Percentiles rank a stretch among this genome's conserved stretches.
These are phyloP conservation scores for Periphyllus acericola DNA, from an alignment of 2,888 invertebrate genomes.

Conservation along the genomic window DNA sequence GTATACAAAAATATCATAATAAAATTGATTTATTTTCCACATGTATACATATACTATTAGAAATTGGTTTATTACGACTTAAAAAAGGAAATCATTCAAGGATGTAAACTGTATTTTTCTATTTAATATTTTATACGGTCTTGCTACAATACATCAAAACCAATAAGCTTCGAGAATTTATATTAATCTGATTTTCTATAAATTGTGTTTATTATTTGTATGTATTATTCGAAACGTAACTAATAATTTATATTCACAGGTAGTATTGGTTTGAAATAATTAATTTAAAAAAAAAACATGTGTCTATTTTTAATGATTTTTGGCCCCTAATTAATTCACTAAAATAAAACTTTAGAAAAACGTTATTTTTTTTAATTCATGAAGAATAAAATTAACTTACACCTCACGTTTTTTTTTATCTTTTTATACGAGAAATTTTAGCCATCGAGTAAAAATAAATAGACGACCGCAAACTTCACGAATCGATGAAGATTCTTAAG, in stretches of 20 bases:
- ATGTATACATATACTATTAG: no score
- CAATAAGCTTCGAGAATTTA: neutral
- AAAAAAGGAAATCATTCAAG: no score
- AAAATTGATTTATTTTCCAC: no score
- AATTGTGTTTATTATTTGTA: neutral
- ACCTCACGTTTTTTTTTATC: constrained; percentile 8
- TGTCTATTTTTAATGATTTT: neutral
- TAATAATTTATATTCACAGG: neutral
- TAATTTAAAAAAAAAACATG: neutral
- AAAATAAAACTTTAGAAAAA: constrained; percentile 2
- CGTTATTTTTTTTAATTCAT: neutral
- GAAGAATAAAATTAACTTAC: constrained; percentile 10
- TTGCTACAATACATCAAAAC: neutral
- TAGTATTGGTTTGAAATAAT: neutral
- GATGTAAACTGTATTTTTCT: neutral
- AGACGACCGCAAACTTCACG: constrained; percentile 32
- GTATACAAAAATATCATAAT: no score
- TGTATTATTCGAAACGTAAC: neutral
- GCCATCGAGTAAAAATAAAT: neutral
- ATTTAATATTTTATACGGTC: neutral
- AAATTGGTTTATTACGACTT: neutral
- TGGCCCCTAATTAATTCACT: neutral
- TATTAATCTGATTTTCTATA: neutral
- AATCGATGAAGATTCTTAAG: constrained; percentile 39
- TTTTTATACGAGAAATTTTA: constrained; percentile 22